phyloP scores from a whole-genome alignment of 2,888 invertebrate genomes.

The Bellardia bayeri region DNA sequence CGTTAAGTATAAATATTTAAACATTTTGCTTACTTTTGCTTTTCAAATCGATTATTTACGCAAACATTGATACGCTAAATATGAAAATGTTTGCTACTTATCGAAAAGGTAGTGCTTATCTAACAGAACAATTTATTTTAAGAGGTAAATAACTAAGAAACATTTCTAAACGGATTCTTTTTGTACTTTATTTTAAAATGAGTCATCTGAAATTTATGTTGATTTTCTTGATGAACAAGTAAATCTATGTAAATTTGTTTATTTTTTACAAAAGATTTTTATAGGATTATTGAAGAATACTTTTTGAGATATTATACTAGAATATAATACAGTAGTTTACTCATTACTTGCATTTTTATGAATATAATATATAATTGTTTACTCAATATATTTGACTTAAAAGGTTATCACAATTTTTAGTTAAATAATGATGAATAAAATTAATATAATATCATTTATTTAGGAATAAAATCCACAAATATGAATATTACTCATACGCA shows the following conservation, averaged over 20 bases:
- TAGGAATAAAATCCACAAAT: too few relatives aligned
- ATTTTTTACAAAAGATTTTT: not conserved
- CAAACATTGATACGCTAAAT: conserved; percentile 59
- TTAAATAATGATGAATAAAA: too few relatives aligned
- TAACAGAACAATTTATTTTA: not conserved
- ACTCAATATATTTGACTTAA: not conserved
- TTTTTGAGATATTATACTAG: not conserved
- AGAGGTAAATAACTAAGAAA: not conserved
- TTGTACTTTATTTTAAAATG: conserved; percentile 11
- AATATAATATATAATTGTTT: not conserved
- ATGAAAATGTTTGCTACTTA: conserved; percentile 37
- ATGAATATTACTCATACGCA: too few relatives aligned
- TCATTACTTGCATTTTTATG: too few relatives aligned
- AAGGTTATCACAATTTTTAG: not conserved
- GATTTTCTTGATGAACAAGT: conserved; percentile 2
- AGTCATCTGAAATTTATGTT: conserved; percentile 18
- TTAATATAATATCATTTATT: too few relatives aligned
- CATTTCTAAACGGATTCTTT: conserved; percentile 11
- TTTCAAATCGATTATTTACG: conserved; percentile 62
- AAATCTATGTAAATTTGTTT: conserved; percentile 33
- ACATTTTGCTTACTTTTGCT: conserved; percentile 43
- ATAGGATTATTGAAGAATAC: not conserved
- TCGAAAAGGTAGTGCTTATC: conserved; percentile 17
- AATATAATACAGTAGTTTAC: not conserved
- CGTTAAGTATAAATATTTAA: conserved; percentile 28